Base-by-base conservation (phyloP, 2,797 vertebrate genomes). In the Manis crassicaudata region DNA sequence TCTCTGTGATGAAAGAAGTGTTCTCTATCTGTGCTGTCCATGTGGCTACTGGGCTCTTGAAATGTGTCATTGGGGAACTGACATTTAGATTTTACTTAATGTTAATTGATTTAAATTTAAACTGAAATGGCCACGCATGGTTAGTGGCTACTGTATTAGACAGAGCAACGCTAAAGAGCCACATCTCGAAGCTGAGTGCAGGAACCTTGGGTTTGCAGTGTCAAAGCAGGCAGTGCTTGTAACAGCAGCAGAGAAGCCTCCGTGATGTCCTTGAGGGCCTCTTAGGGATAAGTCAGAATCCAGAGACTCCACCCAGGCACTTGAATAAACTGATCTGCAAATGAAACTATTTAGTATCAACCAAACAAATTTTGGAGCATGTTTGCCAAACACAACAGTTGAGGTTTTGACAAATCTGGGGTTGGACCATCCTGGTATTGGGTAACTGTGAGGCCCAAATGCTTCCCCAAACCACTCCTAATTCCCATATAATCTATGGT, bases 301-400 rank as follows among this genome's bases (percentile, higher is more conserved):
- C 70, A 70, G 52, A 76, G 40, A n/a, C 58, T 52, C n/a, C 60
- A 50, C 32, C 13, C 12, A 23, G 72, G 43, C 50, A n/a, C 77
- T 56, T 56, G 62, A 65, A 75, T 60, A 87, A 77, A 70, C 40
- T 13, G 35, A 12, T 80, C 65, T 94, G 70, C 84, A 73, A 79
- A 65, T 50, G 27, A 70, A 84, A 62, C 84, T 65, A 75, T 76
- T 90, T 27, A 50, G 18, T 62, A 50, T n/a, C 1, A 1, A 68
- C 75, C 63, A 52, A 88, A 95, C 56, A 87, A 29, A 54, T 63
- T 88, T 16, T 37, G 62, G 60, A 88, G 93, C 79, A 58, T 11
- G 27, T 72, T 29, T 84, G 94, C 88, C 85, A 95, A 96, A 81
- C 20, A 50, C 46, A 93, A 75, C 83, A 75, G 85, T 56, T 77